Evolutionary conservation across 1,140 invertebrate genomes (phyloP), one percentile per base, ranked within the genome.

Genomic region (Neelides sp.): DNA sequence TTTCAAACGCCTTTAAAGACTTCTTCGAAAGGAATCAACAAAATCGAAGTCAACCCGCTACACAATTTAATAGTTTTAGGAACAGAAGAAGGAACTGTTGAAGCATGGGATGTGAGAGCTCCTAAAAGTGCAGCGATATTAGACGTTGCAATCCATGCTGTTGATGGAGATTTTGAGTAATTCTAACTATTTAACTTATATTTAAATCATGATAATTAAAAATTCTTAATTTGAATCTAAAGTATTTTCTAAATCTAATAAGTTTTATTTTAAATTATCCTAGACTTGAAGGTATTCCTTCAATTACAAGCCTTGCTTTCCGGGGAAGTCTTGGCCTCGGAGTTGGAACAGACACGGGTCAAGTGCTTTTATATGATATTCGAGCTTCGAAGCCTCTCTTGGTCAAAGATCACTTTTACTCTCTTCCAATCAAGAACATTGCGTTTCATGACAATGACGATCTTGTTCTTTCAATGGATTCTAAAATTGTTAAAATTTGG

Each of bases 371-470:
- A 0, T 98, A 96, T 67, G 95, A 99, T 67, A 80, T 99, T 43
- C 76, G 95, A 54, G 85, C 91, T 4, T 81, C 79, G 59, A 89
- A 86, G 65, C 94, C 95, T 12, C 73, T 86, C 30, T 66, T 83
- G 24, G 71, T 92, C 1, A 98, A 98, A 69, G 92, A 98, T 72
- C 94, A 98, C 61, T 82, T 89, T 71, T 92, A 95, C 71, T 85
- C 82, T 47, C 71, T 89, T 37, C 89, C 93, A 0, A 96, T 99
- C 26, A 90, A 82, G 66, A 78, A 80, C 62, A 73, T 98, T 37
- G 81, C 85, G 42, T 98, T 93, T 63, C 85, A 93, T 65, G 70
- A 76, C 50, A 68, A 75, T 57, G 77, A 83, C 66, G 79, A 90
- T 65, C 72, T 90, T 54, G 79, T 97, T 44, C 80, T 90, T 56